phyloP scores from a whole-genome alignment of 2,113 vertebrate species.

The Alaudala cheleensis region DNA sequence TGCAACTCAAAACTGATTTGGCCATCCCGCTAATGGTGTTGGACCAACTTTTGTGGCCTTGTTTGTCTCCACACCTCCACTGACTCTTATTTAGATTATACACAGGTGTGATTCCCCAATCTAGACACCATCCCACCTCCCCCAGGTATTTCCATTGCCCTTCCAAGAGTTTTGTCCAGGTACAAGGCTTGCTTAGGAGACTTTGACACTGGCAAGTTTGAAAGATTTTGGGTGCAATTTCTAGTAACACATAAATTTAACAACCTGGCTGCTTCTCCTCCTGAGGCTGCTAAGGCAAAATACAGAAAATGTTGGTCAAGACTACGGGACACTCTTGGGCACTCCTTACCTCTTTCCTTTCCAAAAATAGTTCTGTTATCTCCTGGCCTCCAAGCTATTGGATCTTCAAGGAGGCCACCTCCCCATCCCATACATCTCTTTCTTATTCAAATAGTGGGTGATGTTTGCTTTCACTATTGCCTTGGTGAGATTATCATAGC shows the following conservation, averaged over 20 bases:
- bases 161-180: background rate
- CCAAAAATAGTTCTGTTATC: too few species aligned
- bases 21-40: background rate
- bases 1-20: background rate
- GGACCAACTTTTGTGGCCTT: background rate
- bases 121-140: background rate
- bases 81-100: background rate
- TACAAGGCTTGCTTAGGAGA: background rate
- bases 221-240: background rate
- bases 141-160: background rate
- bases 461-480: too few species aligned
- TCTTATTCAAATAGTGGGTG: too few species aligned
- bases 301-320: too few species aligned
- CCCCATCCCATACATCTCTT: too few species aligned
- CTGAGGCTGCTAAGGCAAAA: too few species aligned
- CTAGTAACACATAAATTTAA: background rate
- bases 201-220: background rate
- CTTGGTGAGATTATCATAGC: background rate
- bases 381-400: too few species aligned
- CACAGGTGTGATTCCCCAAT: background rate
- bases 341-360: too few species aligned
- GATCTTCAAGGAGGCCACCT: too few species aligned
- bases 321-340: too few species aligned
- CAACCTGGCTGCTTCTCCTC: background rate
- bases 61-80: background rate